Conservation (phyloP, 1,140 invertebrate genomes). For the Melanaphis sacchari region DNA sequence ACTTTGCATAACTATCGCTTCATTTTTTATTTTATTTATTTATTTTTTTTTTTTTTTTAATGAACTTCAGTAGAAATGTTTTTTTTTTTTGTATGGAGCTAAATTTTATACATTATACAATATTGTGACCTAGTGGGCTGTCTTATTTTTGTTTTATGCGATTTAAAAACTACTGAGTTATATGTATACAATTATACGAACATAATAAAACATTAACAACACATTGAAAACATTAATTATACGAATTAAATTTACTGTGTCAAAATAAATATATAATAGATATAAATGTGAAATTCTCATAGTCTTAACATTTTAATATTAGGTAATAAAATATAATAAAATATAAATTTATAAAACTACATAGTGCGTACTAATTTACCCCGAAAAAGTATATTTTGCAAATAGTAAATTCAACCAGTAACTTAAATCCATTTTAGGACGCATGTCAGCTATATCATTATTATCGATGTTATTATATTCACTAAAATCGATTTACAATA, state of each 20-base stretch:
- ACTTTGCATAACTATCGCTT: background rate
- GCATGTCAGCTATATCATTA: too few species aligned
- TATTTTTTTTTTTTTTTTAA: slow-evolving; percentile 5
- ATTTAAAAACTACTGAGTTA: background rate
- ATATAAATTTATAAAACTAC: background rate
- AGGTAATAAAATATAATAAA: background rate
- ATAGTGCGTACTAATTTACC: background rate
- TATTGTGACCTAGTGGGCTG: background rate
- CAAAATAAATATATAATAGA: too few species aligned
- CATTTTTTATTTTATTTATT: background rate
- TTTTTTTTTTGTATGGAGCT: background rate
- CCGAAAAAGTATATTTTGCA: too few species aligned
- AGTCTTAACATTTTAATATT: background rate
- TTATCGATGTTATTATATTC: too few species aligned
- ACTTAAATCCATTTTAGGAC: too few species aligned
- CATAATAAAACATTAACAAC: background rate
- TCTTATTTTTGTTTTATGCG: background rate
- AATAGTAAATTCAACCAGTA: too few species aligned
- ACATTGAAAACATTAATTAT: too few species aligned
- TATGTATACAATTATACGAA: background rate
- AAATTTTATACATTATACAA: background rate
- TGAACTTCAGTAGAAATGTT: background rate
- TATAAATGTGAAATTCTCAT: too few species aligned
- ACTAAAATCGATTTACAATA: too few species aligned
- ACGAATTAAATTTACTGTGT: background rate